Conservation (phyloP, 2,797 vertebrate species). For the Labroides dimidiatus region DNA sequence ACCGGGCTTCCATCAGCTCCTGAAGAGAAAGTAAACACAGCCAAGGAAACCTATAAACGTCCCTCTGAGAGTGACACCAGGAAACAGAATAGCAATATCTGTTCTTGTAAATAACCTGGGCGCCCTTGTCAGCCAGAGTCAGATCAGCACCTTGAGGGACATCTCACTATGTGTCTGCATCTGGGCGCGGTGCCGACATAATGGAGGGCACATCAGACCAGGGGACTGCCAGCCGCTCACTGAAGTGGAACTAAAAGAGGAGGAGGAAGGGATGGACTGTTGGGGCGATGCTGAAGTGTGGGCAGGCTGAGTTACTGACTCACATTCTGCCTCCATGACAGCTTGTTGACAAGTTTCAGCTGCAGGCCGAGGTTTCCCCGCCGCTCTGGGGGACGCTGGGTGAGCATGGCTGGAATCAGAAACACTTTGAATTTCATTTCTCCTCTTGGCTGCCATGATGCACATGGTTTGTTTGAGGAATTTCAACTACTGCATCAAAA, state of each 20-base stretch:
- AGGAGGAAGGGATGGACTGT: conserved; percentile 45
- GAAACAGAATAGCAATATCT: conserved; percentile 63
- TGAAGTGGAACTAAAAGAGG: conserved; percentile 61
- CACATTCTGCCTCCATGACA: conserved; percentile 67
- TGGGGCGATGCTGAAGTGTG: conserved; percentile 55
- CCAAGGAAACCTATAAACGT: conserved; percentile 42
- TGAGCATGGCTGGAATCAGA: conserved; percentile 41
- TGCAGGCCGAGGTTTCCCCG: conserved; percentile 61
- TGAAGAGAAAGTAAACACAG: conserved; percentile 57
- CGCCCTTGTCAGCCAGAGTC: conserved; percentile 62
- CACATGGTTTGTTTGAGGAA: conserved; percentile 10
- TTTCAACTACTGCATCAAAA: background rate
- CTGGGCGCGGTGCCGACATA: conserved; percentile 54
- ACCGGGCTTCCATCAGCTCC: conserved; percentile 43
- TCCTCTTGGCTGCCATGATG: conserved; percentile 18
- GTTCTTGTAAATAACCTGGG: conserved; percentile 66
- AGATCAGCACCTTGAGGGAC: conserved; percentile 58
- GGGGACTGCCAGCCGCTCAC: conserved; percentile 46
- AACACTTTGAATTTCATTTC: conserved; percentile 31
- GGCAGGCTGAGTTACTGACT: conserved; percentile 57
- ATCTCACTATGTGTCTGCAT: conserved; percentile 43
- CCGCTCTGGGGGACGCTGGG: conserved; percentile 49
- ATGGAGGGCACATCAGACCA: conserved; percentile 65
- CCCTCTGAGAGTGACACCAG: conserved; percentile 56
- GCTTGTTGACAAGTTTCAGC: conserved; percentile 76